These are phyloP conservation scores for Hypocryptadius cinnamomeus DNA, from an alignment of 2,113 vertebrate genomes.

Conservation along the genomic window DNA sequence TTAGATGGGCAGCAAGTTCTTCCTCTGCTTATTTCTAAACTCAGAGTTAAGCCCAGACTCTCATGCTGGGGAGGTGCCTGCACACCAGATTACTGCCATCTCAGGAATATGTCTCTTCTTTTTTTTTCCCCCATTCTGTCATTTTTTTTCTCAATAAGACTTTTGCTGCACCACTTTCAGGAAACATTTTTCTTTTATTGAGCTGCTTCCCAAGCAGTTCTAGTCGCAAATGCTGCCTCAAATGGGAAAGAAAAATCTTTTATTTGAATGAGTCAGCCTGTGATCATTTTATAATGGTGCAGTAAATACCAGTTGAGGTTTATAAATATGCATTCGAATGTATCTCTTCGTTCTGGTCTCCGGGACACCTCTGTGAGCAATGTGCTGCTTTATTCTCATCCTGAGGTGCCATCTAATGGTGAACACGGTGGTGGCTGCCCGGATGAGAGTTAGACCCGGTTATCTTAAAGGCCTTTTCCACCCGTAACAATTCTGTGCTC, in stretches of 20 bases:
- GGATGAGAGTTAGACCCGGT: background rate
- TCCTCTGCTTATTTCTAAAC: background rate
- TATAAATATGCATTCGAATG: background rate
- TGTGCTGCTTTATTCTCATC: background rate
- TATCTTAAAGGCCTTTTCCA: background rate
- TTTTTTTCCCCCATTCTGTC: fast-evolving
- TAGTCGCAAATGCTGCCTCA: background rate
- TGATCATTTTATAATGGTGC: background rate
- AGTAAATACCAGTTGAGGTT: background rate
- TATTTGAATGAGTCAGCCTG: background rate
- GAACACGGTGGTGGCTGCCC: background rate
- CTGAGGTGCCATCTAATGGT: conserved; percentile 18
- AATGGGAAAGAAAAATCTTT: background rate
- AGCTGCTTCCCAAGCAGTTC: background rate
- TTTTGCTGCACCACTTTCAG: background rate
- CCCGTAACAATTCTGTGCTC: background rate
- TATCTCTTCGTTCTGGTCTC: too few relatives aligned
- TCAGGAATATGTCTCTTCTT: background rate
- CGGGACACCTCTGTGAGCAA: fast-evolving
- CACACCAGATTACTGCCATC: background rate
- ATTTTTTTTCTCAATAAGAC: background rate
- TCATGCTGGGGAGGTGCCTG: background rate
- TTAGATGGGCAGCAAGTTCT: background rate
- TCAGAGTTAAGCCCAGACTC: background rate
- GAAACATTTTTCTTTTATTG: background rate